A percentile compares a stretch with the other conserved stretches of the same genome.
phyloP scores from a whole-genome alignment of 1,140 invertebrate species.

The Cephus cinctus region DNA sequence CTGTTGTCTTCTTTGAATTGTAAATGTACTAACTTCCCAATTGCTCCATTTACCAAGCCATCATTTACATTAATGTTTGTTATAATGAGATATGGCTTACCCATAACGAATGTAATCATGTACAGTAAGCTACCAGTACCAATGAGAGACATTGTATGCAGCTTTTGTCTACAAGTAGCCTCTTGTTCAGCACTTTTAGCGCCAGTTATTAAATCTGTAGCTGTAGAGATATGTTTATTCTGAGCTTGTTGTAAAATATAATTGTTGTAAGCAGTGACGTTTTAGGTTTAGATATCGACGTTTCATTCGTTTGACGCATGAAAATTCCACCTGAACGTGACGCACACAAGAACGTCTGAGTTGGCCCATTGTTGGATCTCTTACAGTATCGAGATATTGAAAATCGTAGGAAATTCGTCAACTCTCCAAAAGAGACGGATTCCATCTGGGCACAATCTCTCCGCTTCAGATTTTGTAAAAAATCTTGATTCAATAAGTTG shows the following conservation, averaged over 20 bases:
- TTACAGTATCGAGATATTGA: too few relatives aligned
- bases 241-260: slow-evolving; percentile 21
- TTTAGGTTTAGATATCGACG: slow-evolving; percentile 10
- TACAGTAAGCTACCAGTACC: slow-evolving; percentile 20
- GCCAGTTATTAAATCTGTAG: too few relatives aligned
- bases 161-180: too few relatives aligned
- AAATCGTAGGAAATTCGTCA: too few relatives aligned
- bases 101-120: slow-evolving; percentile 13
- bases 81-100: slow-evolving; percentile 21
- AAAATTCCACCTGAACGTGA: too few relatives aligned
- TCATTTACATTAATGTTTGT: slow-evolving; percentile 21
- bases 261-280: slow-evolving; percentile 2
- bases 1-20: slow-evolving; percentile 9
- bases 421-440: slow-evolving; percentile 20
- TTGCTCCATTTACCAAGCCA: slow-evolving; percentile 21
- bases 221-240: slow-evolving; percentile 26
- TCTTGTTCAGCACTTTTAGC: too few relatives aligned
- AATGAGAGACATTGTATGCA: slow-evolving; percentile 7
- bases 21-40: slow-evolving; percentile 17
- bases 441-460: slow-evolving; percentile 10
- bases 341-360: too few relatives aligned
- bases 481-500: slow-evolving; percentile 19
- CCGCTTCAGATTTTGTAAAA: slow-evolving; percentile 8
- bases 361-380: too few relatives aligned
- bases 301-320: too few relatives aligned